Evolutionary conservation across 2,113 vertebrate genomes (phyloP), one percentile per base, ranked within the genome.

Genomic region (Dasyprocta punctata): DNA sequence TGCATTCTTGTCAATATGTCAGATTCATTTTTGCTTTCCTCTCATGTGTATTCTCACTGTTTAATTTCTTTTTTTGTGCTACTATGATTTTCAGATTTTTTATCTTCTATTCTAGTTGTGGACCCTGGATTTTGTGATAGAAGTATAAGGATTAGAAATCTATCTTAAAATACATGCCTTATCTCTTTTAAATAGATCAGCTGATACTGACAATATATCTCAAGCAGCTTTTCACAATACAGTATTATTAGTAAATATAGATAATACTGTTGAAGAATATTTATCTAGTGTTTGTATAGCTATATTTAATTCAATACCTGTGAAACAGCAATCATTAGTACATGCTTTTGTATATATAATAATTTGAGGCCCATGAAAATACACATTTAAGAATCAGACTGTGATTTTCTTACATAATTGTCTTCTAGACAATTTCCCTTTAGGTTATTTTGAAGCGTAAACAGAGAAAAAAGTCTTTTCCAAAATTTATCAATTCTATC

Each of bases 381-480:
- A 4, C 7, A 47, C 86, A 86, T 49, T 5, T 67, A 69, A 90
- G 38, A 71, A 2, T 60, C 7, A 78, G 28, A 16, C 30, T 67
- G 0, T 77, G 54, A 49, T 33, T 94, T 5, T 56, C 63, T 90
- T 82, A 71, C 13, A 63, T 63, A 12, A 87, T 38, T 94, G 49
- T 94, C 49, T 81, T 69, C 75, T 84, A 69, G 63, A 87, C 36
- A 54, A 84, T 90, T 89, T 82, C 30, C 41, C 63, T 75, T 94
- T 71, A 65, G 3, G 5, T 41, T 38, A 82, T 90, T 56, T 94
- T 95, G 11, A 33, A 83, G 33, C 3, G 73, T 77, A 26, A 87
- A 2, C 7, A 84, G 69, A 89, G 71, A 20, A 69, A 86, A 82
- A 47, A 11, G 60, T 36, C 4, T 82, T 78, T 81, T 85, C 8